These are phyloP conservation scores for Phortica variegata DNA, from an alignment of 1,140 invertebrate species.

Conservation along the genomic window DNA sequence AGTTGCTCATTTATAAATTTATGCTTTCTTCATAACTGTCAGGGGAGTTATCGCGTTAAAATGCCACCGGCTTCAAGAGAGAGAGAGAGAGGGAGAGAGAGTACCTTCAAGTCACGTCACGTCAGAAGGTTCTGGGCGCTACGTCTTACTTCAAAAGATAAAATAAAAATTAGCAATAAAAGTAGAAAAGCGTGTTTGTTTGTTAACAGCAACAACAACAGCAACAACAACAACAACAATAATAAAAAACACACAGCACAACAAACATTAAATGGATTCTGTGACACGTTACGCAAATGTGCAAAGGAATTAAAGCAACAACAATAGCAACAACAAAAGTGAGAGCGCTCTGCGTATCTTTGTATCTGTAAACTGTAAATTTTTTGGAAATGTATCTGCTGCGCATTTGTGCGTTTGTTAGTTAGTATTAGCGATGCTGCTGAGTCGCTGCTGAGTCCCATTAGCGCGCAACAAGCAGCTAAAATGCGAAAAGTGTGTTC, in stretches of 20 bases:
- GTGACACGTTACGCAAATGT: slow-evolving; percentile 53
- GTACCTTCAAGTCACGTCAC: too few species aligned
- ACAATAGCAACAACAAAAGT: slow-evolving; percentile 6
- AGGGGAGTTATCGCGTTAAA: slow-evolving; percentile 53
- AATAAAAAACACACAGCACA: slow-evolving; percentile 1
- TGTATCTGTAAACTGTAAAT: slow-evolving; percentile 33
- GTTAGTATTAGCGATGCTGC: slow-evolving; percentile 9
- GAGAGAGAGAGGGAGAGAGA: too few species aligned
- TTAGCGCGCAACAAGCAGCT: slow-evolving; percentile 45
- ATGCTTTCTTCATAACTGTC: slow-evolving; percentile 45
- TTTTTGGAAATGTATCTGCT: too few species aligned
- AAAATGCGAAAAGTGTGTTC: slow-evolving; percentile 53
- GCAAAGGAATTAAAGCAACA: slow-evolving; percentile 45
- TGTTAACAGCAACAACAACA: slow-evolving; percentile 43
- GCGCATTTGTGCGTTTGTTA: slow-evolving; percentile 28
- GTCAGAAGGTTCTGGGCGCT: too few species aligned
- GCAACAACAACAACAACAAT: neutral
- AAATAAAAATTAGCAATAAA: slow-evolving; percentile 55
- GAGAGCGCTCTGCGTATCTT: too few species aligned
- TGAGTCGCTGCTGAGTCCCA: slow-evolving; percentile 33
- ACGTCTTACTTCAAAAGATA: slow-evolving; percentile 22
- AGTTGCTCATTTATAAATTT: slow-evolving; percentile 53
- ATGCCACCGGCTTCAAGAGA: slow-evolving; percentile 25
- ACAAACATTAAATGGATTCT: slow-evolving; percentile 48
- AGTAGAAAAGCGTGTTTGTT: slow-evolving; percentile 54